These are phyloP conservation scores for Calliphora vicina DNA, from an alignment of 1,140 invertebrate genomes.

Conservation along the genomic window DNA sequence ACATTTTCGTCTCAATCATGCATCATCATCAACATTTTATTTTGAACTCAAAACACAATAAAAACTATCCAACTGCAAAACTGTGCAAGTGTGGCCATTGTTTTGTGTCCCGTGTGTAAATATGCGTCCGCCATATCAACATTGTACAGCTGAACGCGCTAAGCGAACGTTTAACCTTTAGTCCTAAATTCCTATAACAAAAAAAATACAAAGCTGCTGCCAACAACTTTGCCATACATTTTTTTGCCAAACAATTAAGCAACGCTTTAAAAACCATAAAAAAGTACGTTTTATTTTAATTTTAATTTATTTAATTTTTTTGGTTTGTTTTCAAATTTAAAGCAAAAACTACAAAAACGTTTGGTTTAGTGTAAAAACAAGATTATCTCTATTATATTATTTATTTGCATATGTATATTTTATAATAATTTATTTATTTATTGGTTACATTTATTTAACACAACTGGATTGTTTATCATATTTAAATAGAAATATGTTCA, in stretches of 20 bases:
- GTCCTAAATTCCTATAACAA: neutral
- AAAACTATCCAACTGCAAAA: neutral
- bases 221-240: neutral
- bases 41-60: neutral
- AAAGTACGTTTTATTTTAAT: conserved; percentile 33
- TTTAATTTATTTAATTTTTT: conserved; percentile 3
- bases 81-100: neutral
- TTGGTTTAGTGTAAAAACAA: conserved; percentile 24
- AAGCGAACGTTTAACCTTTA: neutral
- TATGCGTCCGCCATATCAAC: neutral
- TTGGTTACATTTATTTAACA: conserved; percentile 6
- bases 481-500: neutral
- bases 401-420: neutral
- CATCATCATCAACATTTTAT: neutral
- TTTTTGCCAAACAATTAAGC: conserved; percentile 1
- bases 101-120: neutral
- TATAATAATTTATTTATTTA: conserved; percentile 19
- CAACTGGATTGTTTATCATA: conserved; percentile 13
- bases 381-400: neutral
- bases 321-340: neutral
- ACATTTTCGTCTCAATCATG: no score
- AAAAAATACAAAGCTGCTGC: conserved; percentile 8
- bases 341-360: neutral
- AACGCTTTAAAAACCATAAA: neutral
- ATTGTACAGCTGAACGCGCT: neutral